Evolutionary conservation across 2,113 vertebrate genomes (phyloP).

Genomic region (Peromyscus leucopus): DNA sequence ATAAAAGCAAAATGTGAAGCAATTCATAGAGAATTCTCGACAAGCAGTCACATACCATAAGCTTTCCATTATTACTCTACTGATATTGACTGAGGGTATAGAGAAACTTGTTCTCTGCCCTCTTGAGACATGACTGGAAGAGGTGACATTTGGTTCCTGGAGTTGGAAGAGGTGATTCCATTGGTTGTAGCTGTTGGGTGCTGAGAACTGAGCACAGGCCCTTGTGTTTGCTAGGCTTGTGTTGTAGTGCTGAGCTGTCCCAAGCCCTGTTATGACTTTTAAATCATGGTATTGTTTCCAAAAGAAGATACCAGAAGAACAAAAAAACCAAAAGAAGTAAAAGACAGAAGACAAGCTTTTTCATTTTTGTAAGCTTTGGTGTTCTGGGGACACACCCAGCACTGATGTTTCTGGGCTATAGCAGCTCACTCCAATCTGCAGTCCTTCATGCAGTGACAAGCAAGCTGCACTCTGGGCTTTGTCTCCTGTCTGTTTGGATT

Average conservation of each 20-base stretch:
- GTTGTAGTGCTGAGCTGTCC: not conserved
- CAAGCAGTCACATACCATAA: not conserved
- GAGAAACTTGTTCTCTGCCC: constrained; percentile 65
- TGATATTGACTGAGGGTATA: constrained; percentile 44
- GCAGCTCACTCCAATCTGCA: not conserved
- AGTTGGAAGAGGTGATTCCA: constrained; percentile 36
- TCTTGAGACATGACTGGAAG: constrained; percentile 57
- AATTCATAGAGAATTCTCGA: constrained; percentile 22
- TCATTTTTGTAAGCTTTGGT: constrained; percentile 30
- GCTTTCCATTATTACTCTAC: constrained; percentile 28
- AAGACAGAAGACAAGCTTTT: not conserved
- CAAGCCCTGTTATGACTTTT: not conserved
- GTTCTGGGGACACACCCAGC: not conserved
- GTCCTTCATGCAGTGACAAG: not conserved
- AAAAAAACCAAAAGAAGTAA: constrained; percentile 33
- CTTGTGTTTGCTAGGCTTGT: not conserved
- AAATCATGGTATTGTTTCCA: constrained; percentile 59
- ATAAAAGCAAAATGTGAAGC: constrained; percentile 61
- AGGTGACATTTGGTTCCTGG: constrained; percentile 53
- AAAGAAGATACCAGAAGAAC: constrained; percentile 45
- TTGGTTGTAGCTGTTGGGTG: not conserved
- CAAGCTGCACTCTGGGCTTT: not conserved
- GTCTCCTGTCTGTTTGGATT: not conserved
- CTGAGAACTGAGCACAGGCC: not conserved
- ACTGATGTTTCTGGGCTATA: not conserved